Percentiles rank a stretch among this genome's conserved stretches.
Evolutionary conservation across 2,113 vertebrate genomes (phyloP).

Genomic region (Gadus chalcogrammus): DNA sequence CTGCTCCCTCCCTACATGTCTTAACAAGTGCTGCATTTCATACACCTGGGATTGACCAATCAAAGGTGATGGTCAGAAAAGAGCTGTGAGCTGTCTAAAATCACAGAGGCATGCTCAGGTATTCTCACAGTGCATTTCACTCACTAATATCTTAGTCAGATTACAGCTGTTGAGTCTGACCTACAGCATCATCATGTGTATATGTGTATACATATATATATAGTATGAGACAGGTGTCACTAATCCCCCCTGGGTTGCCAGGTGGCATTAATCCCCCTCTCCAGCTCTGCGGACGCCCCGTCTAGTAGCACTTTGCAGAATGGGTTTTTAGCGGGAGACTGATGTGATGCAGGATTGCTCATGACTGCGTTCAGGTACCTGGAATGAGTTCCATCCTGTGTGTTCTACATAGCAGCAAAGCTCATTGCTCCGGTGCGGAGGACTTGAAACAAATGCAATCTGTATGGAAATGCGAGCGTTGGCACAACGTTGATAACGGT

Average conservation of each 20-base stretch:
- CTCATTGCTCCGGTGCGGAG: conserved; percentile 44
- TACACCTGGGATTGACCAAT: too few species aligned
- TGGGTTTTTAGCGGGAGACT: conserved; percentile 17
- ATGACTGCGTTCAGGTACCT: conserved; percentile 30
- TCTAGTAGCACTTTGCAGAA: conserved; percentile 12
- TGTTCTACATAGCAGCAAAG: conserved; percentile 23
- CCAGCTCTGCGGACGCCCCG: conserved; percentile 1
- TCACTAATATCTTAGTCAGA: too few species aligned
- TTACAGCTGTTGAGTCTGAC: too few species aligned
- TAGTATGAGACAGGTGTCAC: too few species aligned
- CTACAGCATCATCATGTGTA: too few species aligned
- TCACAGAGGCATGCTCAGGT: too few species aligned
- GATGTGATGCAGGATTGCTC: conserved; percentile 26
- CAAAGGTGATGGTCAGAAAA: too few species aligned
- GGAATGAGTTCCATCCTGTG: conserved; percentile 43
- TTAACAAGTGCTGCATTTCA: not conserved
- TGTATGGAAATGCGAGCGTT: conserved; percentile 52
- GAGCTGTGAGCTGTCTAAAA: too few species aligned
- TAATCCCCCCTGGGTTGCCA: not conserved
- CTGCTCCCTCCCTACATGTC: too few species aligned
- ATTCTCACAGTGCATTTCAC: too few species aligned
- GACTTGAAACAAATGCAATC: conserved; percentile 57
- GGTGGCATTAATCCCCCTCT: not conserved
- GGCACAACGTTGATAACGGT: conserved; percentile 28
- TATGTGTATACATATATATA: too few species aligned